Evolutionary conservation across 2,797 vertebrate species (phyloP).

Genomic region (Prunella strophiata): DNA sequence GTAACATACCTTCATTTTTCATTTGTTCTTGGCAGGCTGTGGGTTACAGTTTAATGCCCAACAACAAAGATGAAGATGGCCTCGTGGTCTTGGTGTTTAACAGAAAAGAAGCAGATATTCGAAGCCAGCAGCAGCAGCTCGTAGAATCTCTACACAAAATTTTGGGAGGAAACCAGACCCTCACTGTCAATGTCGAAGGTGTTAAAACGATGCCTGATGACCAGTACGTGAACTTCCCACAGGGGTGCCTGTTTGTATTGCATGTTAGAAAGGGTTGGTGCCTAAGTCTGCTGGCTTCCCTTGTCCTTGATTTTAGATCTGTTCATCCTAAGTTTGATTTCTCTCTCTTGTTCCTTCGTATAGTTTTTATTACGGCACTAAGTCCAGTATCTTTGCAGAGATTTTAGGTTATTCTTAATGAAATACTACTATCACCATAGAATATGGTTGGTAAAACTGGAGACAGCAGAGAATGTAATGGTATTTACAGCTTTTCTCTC

Average conservation of each 20-base stretch:
- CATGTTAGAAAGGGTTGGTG: neutral
- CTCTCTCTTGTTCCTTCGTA: neutral
- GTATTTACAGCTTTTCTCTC: neutral
- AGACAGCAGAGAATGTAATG: neutral
- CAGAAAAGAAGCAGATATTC: constrained; percentile 91
- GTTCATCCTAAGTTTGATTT: neutral
- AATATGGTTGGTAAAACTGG: neutral
- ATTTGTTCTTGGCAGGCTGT: constrained; percentile 82
- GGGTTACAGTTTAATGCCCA: constrained; percentile 92
- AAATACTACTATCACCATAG: neutral
- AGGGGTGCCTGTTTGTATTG: neutral
- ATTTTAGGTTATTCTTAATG: neutral
- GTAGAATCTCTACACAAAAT: constrained; percentile 95
- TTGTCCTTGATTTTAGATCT: neutral
- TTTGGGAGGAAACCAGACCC: constrained; percentile 89
- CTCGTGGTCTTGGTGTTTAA: constrained; percentile 90
- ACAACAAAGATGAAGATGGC: constrained; percentile 95
- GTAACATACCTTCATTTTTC: neutral
- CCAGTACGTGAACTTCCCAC: constrained; percentile 81
- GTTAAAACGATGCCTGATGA: constrained; percentile 92
- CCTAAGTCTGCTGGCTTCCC: neutral
- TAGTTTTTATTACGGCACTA: neutral
- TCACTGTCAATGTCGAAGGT: constrained; percentile 92
- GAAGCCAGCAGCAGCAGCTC: constrained; percentile 91
- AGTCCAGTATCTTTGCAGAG: neutral